phyloP scores from a whole-genome alignment of 2,797 vertebrate genomes.

The Micropoecilia bifurca region DNA sequence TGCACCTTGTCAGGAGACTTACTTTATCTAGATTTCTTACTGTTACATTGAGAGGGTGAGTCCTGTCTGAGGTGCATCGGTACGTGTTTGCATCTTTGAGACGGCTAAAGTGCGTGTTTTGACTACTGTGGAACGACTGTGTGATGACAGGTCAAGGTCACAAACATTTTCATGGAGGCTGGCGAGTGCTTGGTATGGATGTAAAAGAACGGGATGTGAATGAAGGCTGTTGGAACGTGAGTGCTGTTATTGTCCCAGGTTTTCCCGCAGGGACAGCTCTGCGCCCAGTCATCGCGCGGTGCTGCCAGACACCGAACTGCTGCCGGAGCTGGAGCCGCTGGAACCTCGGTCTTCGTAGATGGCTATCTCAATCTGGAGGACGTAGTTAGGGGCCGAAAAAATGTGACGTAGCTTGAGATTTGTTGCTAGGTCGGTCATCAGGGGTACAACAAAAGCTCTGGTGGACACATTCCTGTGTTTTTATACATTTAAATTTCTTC shows the following conservation, averaged over 20 bases:
- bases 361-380: conserved; percentile 92
- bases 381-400: conserved; percentile 73
- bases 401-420: background rate
- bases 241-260: conserved; percentile 24
- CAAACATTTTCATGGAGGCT: background rate
- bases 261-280: conserved; percentile 11
- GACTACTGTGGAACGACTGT: conserved; percentile 7
- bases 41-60: background rate
- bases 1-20: background rate
- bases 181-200: conserved; percentile 44
- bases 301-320: conserved; percentile 90
- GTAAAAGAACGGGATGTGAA: conserved; percentile 10
- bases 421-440: background rate
- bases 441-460: background rate
- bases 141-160: conserved; percentile 17
- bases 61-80: background rate
- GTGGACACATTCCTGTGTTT: background rate
- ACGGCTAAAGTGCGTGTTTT: conserved; percentile 25
- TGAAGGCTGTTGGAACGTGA: conserved; percentile 22
- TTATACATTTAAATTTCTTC: background rate
- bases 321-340: conserved; percentile 92
- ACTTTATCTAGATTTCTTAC: background rate
- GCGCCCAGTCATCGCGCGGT: conserved; percentile 86
- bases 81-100: conserved; percentile 11
- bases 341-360: conserved; percentile 96